Percentiles rank a stretch among this genome's conserved stretches.
Conservation (phyloP, 1,140 invertebrate genomes). For the Trachymyrmex septentrionalis region DNA sequence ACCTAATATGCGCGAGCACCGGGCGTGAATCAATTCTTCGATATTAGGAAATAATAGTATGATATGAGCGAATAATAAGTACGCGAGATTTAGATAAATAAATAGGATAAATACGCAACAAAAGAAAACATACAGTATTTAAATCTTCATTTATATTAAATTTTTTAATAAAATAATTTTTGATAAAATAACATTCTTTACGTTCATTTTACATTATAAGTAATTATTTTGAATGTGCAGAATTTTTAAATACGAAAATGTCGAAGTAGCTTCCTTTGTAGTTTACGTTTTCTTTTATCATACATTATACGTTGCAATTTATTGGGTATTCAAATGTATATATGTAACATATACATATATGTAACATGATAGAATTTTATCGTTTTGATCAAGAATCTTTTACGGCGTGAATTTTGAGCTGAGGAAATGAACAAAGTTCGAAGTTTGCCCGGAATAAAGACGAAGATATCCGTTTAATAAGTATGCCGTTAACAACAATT, state of each 20-base stretch:
- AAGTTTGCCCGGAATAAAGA: conserved; percentile 47
- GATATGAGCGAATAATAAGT: not conserved
- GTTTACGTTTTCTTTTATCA: not conserved
- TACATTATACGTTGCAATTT: not conserved
- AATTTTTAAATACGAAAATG: not conserved
- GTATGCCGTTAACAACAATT: not conserved
- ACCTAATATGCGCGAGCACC: not conserved
- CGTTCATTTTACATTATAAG: not conserved
- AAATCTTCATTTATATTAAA: not conserved
- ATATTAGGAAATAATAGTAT: conserved; percentile 25
- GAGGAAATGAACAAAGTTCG: not conserved
- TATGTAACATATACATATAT: not conserved
- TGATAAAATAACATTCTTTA: not conserved
- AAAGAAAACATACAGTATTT: not conserved
- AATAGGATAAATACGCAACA: not conserved
- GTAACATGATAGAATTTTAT: not conserved
- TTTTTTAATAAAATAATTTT: not conserved
- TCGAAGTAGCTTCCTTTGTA: not conserved
- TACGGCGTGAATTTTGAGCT: not conserved
- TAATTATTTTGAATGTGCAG: not conserved
- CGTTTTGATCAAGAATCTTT: not conserved
- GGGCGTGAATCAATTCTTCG: conserved; percentile 30
- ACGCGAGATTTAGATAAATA: not conserved
- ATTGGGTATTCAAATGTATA: not conserved
- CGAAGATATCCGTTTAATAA: not conserved